These are phyloP conservation scores for Semaprochilodus insignis DNA, from an alignment of 2,797 vertebrate genomes.

Conservation along the genomic window DNA sequence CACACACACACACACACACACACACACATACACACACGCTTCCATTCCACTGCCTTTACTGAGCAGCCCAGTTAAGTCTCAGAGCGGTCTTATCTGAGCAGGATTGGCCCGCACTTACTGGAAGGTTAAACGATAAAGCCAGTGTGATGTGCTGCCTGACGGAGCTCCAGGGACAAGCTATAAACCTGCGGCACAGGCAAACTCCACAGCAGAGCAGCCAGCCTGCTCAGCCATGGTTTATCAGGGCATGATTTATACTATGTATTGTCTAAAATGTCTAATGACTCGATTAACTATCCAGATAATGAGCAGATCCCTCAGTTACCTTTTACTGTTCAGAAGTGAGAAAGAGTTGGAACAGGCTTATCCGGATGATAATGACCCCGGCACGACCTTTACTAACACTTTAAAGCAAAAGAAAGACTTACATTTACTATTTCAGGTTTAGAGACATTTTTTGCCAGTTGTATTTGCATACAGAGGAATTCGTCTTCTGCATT, in stretches of 20 bases:
- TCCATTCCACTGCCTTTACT: slow-evolving; percentile 28
- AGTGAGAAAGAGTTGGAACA: no score
- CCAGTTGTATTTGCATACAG: no score
- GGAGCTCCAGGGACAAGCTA: slow-evolving; percentile 15
- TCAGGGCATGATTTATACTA: no score
- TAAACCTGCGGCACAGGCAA: slow-evolving; percentile 13
- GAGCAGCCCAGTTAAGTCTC: not conserved
- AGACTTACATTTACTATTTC: no score
- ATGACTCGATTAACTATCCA: no score
- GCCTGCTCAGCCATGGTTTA: not conserved
- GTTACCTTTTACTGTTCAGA: no score
- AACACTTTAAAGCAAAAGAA: no score
- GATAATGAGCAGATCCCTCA: no score
- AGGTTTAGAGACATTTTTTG: no score
- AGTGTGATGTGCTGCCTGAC: slow-evolving; percentile 19
- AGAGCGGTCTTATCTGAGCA: slow-evolving; percentile 41
- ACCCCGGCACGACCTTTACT: no score
- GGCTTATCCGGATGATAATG: no score
- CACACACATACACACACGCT: slow-evolving; percentile 12
- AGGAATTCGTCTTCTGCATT: no score
- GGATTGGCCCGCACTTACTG: slow-evolving; percentile 40
- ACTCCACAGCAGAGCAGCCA: not conserved
- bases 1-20: slow-evolving; percentile 13
- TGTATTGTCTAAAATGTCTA: not conserved
- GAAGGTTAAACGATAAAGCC: slow-evolving; percentile 49